Conservation (phyloP, 1,140 invertebrate species). For the Ctenoplectra terminalis region DNA sequence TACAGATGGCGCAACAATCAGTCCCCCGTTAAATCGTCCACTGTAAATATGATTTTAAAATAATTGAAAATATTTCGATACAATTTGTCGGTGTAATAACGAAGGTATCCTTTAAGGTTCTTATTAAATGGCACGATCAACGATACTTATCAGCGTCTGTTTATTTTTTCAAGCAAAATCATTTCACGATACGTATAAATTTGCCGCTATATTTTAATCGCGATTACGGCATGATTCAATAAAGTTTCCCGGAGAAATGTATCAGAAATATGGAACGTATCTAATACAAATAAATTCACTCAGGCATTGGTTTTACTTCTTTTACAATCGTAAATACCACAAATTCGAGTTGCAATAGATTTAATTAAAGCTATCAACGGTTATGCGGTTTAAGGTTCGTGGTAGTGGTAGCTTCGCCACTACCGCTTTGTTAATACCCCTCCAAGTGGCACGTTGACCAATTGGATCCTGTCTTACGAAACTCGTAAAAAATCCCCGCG, state of each 20-base stretch:
- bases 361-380: constrained; percentile 1
- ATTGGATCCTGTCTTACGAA: constrained; percentile 46
- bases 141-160: too few relatives aligned
- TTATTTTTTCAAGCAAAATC: neutral
- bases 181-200: neutral
- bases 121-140: neutral
- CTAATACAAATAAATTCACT: neutral
- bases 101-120: too few relatives aligned
- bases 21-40: neutral
- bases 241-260: neutral
- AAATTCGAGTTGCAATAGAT: neutral
- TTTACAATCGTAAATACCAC: neutral
- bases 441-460: constrained; percentile 39
- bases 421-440: constrained; percentile 32
- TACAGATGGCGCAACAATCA: constrained; percentile 75
- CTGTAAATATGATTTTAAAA: constrained; percentile 15
- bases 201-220: constrained; percentile 18
- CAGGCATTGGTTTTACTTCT: too few relatives aligned
- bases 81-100: accelerated
- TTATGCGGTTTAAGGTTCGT: neutral
- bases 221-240: neutral
- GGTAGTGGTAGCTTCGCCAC: constrained; percentile 19
- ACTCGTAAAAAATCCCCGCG: constrained; percentile 59
- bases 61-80: neutral
- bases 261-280: neutral